Conservation (phyloP, 2,113 vertebrate genomes). For the Pelecanus crispus region DNA sequence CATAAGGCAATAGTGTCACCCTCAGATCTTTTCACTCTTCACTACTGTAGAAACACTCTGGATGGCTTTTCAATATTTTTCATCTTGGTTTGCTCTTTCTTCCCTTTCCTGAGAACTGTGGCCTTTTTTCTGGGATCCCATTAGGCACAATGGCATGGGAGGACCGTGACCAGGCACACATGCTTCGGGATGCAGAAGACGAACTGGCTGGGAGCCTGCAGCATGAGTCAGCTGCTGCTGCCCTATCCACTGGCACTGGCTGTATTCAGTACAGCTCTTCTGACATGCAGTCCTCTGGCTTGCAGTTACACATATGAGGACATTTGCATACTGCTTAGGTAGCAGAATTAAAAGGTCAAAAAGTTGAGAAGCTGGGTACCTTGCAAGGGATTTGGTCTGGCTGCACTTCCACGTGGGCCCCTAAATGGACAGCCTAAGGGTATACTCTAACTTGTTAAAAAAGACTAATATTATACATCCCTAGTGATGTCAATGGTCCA, state of each 20-base stretch:
- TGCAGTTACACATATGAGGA: background rate
- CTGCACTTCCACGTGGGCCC: background rate
- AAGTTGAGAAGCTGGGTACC: background rate
- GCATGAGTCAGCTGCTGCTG: background rate
- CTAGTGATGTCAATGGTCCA: background rate
- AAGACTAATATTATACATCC: background rate
- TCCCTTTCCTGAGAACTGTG: background rate
- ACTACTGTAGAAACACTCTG: background rate
- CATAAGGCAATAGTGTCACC: background rate
- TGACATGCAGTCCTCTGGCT: background rate
- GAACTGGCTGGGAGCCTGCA: fast-evolving
- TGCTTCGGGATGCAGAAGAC: background rate
- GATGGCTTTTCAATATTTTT: background rate
- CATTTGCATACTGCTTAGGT: background rate
- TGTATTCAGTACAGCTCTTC: background rate
- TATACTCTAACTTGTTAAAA: background rate
- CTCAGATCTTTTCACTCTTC: background rate
- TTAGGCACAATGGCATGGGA: background rate
- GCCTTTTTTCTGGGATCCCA: background rate
- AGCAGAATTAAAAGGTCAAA: background rate
- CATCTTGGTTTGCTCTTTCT: background rate
- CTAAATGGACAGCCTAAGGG: background rate
- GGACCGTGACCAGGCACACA: background rate
- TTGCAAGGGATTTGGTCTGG: background rate
- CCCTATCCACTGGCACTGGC: background rate